Evolutionary conservation across 2,888 invertebrate genomes (phyloP).

Genomic region (Scaptomyza polygonia): DNA sequence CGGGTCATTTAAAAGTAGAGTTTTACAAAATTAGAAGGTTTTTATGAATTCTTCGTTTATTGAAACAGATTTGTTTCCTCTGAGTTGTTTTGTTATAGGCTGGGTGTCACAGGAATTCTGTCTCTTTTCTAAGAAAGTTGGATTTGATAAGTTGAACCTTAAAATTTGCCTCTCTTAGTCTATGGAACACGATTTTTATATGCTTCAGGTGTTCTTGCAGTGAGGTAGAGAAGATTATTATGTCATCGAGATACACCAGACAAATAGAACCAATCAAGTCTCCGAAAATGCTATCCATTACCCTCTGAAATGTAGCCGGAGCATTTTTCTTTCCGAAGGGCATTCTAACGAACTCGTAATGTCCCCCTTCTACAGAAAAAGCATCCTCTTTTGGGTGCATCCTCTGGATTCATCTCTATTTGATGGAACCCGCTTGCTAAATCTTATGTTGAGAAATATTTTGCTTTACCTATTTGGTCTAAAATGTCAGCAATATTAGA

Average conservation of each 20-base stretch:
- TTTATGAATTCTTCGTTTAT: no score
- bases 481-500: neutral
- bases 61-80: no score
- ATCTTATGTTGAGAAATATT: slow-evolving; percentile 2
- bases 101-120: neutral
- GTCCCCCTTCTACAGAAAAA: neutral
- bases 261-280: neutral
- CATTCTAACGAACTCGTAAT: neutral
- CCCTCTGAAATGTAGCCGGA: no score
- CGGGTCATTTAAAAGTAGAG: no score
- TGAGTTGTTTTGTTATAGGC: no score
- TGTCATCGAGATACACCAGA: slow-evolving; percentile 2
- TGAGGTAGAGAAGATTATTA: neutral
- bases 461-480: neutral
- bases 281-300: neutral
- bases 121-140: neutral
- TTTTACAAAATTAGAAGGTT: no score
- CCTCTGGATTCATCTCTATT: neutral
- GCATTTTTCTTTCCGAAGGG: neutral
- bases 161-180: neutral
- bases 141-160: neutral
- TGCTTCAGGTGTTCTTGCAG: no score
- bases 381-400: slow-evolving; percentile 1
- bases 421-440: no score
- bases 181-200: neutral